Base-by-base conservation (phyloP, 2,797 vertebrate genomes). In the Chelidonichthys spinosus region DNA sequence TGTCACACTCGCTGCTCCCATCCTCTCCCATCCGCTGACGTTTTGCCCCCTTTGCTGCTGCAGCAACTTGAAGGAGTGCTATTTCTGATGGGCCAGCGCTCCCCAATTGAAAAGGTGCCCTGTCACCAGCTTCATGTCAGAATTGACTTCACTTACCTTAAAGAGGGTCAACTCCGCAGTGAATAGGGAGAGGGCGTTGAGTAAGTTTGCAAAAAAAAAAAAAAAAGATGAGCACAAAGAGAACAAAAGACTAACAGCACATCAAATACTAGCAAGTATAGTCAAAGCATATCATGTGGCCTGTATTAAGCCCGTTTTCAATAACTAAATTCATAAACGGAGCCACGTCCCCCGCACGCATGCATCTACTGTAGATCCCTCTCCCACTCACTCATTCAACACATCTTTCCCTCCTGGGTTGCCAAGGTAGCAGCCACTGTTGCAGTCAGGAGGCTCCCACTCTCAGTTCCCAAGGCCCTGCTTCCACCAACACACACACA, bases 401-500 rank as follows among this genome's bases (percentile, higher is more conserved):
- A 88, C 88, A 93, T 92, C 88, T 92, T 90, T 92, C 86, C 87
- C 88, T 93, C 90, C 89, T 92, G 89, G 90, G 92, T 93, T 93
- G 92, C 92, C 93, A 94, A 92, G 93, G 91, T 92, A 93, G 91
- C 91, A 92, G 93, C 92, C 92, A 93, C 92, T 92, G 93, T 93
- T 92, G 91, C 90, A 94, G 91, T 90, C 91, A 90, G 92, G 89
- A 94, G 92, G 92, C 90, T 93, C 92, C 91, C 93, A 87, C 92
- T 94, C 90, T 92, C 85, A 78, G 88, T 73, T 92, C 90, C 88
- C 91, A 93, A 92, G 92, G 91, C 90, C 88, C 83, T 83, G 86
- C 83, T 86, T 90, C 86, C 85, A 89, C 88, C 85, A 85, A 90
- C 87, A 93, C 85, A 88, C 74, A 85, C 63, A 66, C 66, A 84